Percentiles rank a stretch among this genome's conserved stretches.
Conservation (phyloP, 23 tunicate genomes). For the Aplidium turbinatum region DNA sequence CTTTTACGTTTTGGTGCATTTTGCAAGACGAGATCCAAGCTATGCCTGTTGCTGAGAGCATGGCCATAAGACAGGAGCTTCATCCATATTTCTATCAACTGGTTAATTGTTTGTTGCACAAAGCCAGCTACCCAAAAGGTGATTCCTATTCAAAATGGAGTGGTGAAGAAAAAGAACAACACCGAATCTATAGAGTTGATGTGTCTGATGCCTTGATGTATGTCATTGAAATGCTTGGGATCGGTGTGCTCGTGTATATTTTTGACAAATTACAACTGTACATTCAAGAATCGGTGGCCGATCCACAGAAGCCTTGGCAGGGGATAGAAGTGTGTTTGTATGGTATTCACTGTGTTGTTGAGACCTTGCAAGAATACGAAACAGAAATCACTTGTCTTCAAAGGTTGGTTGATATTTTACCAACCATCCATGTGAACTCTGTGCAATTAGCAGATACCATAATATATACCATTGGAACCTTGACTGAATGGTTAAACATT, state of each 20-base stretch:
- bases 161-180: slow-evolving; percentile 94
- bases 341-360: slow-evolving; percentile 84
- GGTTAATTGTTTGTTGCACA: slow-evolving; percentile 42
- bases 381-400: slow-evolving; percentile 49
- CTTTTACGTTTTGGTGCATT: slow-evolving; percentile 97
- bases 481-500: slow-evolving; percentile 85
- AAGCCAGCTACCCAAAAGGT: slow-evolving; percentile 79
- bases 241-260: slow-evolving; percentile 51
- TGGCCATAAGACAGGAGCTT: slow-evolving; percentile 11
- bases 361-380: slow-evolving; percentile 58
- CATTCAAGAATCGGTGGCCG: slow-evolving; percentile 14
- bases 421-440: slow-evolving; percentile 52
- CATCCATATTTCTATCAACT: slow-evolving; percentile 65
- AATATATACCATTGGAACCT: slow-evolving; percentile 77
- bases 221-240: slow-evolving; percentile 67
- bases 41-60: slow-evolving; percentile 9
- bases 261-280: slow-evolving; percentile 36
- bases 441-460: slow-evolving; percentile 80
- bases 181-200: slow-evolving; percentile 88
- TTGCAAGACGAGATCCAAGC: slow-evolving; percentile 83
- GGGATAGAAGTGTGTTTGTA: slow-evolving; percentile 76
- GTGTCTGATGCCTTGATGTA: slow-evolving; percentile 96
- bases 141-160: slow-evolving; percentile 60
- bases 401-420: slow-evolving; percentile 45
- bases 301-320: slow-evolving; percentile 61